A percentile compares a stretch with the other conserved stretches of the same genome.
Evolutionary conservation across 2,888 invertebrate genomes (phyloP).

Genomic region (Lymantria dispar): DNA sequence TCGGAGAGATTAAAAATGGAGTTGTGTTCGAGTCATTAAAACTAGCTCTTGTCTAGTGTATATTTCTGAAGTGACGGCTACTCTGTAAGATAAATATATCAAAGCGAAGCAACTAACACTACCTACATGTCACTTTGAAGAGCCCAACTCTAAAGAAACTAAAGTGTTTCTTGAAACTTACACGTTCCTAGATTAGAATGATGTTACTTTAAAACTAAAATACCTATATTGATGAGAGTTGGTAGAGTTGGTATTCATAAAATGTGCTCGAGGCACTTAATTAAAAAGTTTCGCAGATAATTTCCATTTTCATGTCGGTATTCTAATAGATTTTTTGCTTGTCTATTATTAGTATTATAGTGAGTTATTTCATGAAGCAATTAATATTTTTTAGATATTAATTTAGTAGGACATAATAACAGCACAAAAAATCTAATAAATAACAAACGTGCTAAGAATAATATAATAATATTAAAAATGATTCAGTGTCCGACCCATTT

Average conservation of each 20-base stretch:
- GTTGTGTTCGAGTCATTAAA: slow-evolving; percentile 11
- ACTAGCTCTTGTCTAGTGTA: slow-evolving; percentile 3
- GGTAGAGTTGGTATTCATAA: slow-evolving; percentile 23
- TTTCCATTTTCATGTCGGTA: slow-evolving; percentile 17
- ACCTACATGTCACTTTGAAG: slow-evolving; percentile 29
- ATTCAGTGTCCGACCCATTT: too few relatives aligned
- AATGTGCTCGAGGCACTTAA: slow-evolving; percentile 24
- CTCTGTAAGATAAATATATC: slow-evolving; percentile 22
- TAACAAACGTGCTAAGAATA: too few relatives aligned
- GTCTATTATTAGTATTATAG: background rate
- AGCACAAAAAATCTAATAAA: too few relatives aligned
- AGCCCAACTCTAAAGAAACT: slow-evolving; percentile 19
- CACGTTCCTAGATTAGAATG: slow-evolving; percentile 32
- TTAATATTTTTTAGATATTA: too few relatives aligned
- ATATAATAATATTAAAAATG: too few relatives aligned
- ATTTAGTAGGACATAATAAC: too few relatives aligned
- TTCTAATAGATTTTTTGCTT: slow-evolving; percentile 6
- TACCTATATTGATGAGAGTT: slow-evolving; percentile 32
- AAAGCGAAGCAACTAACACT: slow-evolving; percentile 28
- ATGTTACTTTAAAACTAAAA: slow-evolving; percentile 26
- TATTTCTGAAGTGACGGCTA: slow-evolving; percentile 17
- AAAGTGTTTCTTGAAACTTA: slow-evolving; percentile 15
- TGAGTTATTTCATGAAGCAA: too few relatives aligned
- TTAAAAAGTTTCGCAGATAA: slow-evolving; percentile 24
- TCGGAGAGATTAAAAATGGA: too few relatives aligned